Evolutionary conservation across 2,113 vertebrate genomes (phyloP), one percentile per base, ranked within the genome.

Genomic region (Nerophis ophidion): DNA sequence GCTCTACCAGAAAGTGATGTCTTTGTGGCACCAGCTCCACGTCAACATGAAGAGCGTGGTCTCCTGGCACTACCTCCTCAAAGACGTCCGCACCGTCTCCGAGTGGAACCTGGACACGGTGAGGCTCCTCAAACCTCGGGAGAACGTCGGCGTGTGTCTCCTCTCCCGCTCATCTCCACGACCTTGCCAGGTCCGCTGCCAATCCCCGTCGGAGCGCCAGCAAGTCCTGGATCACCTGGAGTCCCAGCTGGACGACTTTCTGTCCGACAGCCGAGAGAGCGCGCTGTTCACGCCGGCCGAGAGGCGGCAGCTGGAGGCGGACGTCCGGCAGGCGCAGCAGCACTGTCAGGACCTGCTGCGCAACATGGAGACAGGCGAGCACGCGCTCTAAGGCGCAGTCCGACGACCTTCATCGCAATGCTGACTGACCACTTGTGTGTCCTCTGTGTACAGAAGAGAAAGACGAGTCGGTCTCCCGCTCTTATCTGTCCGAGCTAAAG

Each of bases 1-100:
- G 83, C 68, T 94, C 77, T 99, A 99, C 75, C 97, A 99, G 92
- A 97, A 97, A 48, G 96, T 97, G 69, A 99, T 99, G 96, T 84
- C 94, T 36, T 88, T 98, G 42, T 99, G 97, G 97, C 97, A 99
- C 77, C 93, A 98, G 82, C 91, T 96, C 3, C 97, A 99, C 15
- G 61, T 99, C 57, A 98, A 98, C 81, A 99, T 94, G 42, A 99
- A 99, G 89, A 94, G 93, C 52, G 92, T 98, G 60, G 93, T 99
- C 47, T 95, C 96, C 56, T 99, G 95, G 94, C 90, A 98, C 66
- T 99, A 98, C 74, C 85, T 99, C 75, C 83, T 89, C 45, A 98
- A 96, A 82, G 95, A 97, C 81, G 84, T 97, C 48, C 70, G 91
- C 47, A 76, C 90, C 16, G 85, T 97, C 60, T 93, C 93, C 3